Conservation (phyloP, 2,888 invertebrate genomes). For the Meganola albula region DNA sequence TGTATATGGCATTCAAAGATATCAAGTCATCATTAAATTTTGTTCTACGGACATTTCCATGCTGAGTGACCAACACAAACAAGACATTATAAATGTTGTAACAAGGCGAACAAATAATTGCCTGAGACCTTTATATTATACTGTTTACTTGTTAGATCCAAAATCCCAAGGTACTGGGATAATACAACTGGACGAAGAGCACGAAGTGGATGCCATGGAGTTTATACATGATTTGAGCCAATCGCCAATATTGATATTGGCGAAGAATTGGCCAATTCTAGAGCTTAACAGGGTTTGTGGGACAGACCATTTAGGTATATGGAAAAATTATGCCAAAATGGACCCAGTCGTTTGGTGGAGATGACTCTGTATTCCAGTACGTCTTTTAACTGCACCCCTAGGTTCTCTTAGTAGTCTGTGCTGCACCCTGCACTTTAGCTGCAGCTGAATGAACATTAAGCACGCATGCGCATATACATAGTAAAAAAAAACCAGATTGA, state of each 20-base stretch:
- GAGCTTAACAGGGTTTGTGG: conserved; percentile 19
- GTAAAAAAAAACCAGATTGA: conserved; percentile 22
- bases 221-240: conserved; percentile 15
- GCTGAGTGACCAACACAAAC: conserved; percentile 12
- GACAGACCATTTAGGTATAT: conserved; percentile 16
- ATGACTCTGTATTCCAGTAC: conserved; percentile 18
- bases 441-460: conserved; percentile 20
- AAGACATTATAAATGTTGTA: conserved; percentile 12
- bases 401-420: too few species aligned
- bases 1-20: conserved; percentile 15
- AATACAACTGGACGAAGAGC: conserved; percentile 19
- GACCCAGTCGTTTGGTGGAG: conserved; percentile 10
- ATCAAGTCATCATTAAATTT: conserved; percentile 16
- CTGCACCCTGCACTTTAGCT: conserved; percentile 21
- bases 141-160: not conserved
- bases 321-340: conserved; percentile 14
- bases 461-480: conserved; percentile 17
- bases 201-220: conserved; percentile 19
- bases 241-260: conserved; percentile 15
- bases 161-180: conserved; percentile 16
- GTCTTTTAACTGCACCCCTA: conserved; percentile 23
- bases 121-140: conserved; percentile 1
- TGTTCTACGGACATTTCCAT: conserved; percentile 9
- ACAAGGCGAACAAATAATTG: conserved; percentile 7
- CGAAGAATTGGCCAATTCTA: conserved; percentile 21